phyloP scores from a whole-genome alignment of 2,888 invertebrate species.

The Hylaea fasciaria region DNA sequence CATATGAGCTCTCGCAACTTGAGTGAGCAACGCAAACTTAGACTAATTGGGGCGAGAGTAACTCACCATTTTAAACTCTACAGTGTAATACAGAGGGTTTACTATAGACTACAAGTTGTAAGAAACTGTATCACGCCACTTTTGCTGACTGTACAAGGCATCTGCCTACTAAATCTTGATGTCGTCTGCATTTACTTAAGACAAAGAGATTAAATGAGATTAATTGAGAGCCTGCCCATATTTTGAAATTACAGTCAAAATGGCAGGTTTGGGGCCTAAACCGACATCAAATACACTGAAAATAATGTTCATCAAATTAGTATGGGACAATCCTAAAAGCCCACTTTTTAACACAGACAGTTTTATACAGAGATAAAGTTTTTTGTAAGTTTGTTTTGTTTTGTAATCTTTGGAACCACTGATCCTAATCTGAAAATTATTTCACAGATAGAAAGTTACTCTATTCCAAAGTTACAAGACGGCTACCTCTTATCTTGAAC shows the following conservation, averaged over 20 bases:
- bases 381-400: too few relatives aligned
- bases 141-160: constrained; percentile 48
- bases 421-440: too few relatives aligned
- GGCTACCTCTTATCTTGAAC: too few relatives aligned
- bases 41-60: constrained; percentile 39
- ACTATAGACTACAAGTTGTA: constrained; percentile 16
- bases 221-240: constrained; percentile 21
- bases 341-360: too few relatives aligned
- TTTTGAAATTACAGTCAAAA: constrained; percentile 25
- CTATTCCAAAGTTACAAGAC: too few relatives aligned
- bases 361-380: too few relatives aligned
- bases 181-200: constrained; percentile 47
- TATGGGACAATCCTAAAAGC: too few relatives aligned
- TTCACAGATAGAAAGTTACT: too few relatives aligned
- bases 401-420: too few relatives aligned
- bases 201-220: constrained; percentile 28
- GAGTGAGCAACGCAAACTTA: constrained; percentile 33
- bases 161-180: constrained; percentile 49
- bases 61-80: constrained; percentile 27
- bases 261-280: too few relatives aligned
- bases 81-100: neutral
- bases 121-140: constrained; percentile 34
- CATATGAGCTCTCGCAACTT: constrained; percentile 27
- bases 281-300: too few relatives aligned
- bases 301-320: too few relatives aligned